Evolutionary conservation across 2,113 vertebrate species (phyloP).

Genomic region (Motacilla alba): DNA sequence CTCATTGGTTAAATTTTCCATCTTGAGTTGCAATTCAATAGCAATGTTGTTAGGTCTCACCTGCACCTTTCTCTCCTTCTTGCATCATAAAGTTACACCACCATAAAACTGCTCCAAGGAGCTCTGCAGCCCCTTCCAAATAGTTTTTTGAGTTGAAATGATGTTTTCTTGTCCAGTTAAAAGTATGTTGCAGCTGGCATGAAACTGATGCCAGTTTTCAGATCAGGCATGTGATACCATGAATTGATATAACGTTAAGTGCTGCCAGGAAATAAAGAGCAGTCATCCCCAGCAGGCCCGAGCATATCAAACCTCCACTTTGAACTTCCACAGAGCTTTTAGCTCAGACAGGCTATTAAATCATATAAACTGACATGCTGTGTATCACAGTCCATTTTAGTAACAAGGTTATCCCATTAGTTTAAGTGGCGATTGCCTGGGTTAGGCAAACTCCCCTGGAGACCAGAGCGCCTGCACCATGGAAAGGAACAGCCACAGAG

Average conservation of each 20-base stretch:
- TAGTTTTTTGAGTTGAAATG: not conserved
- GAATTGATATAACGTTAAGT: not conserved
- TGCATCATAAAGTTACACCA: not conserved
- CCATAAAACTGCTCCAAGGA: not conserved
- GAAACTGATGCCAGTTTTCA: not conserved
- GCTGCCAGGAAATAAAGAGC: not conserved
- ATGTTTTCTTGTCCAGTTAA: not conserved
- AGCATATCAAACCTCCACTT: not conserved
- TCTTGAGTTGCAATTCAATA: not conserved
- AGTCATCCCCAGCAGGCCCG: not conserved
- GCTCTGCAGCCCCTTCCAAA: not conserved
- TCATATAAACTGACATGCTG: not conserved
- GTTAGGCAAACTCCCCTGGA: not conserved
- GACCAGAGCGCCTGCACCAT: not conserved
- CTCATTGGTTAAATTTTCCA: not conserved
- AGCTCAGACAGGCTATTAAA: not conserved
- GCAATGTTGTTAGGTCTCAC: not conserved
- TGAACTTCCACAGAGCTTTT: constrained; percentile 20
- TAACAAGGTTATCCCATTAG: constrained; percentile 16
- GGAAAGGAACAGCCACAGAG: not conserved
- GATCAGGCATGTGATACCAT: not conserved
- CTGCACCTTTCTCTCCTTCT: not conserved
- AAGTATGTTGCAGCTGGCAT: not conserved
- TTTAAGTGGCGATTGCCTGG: not conserved
- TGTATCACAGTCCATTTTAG: not conserved